Base-by-base conservation (phyloP, 1,140 invertebrate species). In the Cephus cinctus region DNA sequence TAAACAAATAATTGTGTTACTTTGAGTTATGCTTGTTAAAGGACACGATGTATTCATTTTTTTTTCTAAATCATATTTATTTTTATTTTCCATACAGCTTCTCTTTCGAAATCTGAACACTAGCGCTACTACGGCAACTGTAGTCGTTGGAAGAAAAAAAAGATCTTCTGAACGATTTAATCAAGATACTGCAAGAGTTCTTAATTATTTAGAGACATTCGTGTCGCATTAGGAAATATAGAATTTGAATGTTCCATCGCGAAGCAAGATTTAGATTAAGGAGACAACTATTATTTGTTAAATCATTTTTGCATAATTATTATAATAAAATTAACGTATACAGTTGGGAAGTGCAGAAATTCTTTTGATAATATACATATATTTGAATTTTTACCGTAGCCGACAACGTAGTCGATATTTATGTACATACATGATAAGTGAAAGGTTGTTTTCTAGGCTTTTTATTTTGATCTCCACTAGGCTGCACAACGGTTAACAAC, bases 131-230 rank as follows among this genome's bases (percentile, higher is more conserved):
- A 14, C 48, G 30, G 14, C 44, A 32, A 61, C 69, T 1, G 40
- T 73, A 27, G 47, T 71, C 15, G 38, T 73, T 32, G 71, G 71
- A 1, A 67, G 59, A 54, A 70, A 54, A 39, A 72, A 63, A 54
- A 52, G 63, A 52, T 73, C 67, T 2, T 18, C 45, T 1, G 44
- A 52, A 1, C 36, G 59, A 39, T 27, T 61, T 1, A 48, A 47
- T 2, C 65, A 75, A 8, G 61, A 73, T 1, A 54, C 51, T 2
- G 42, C 30, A 22, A 59, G 57, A 42, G 65, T 75, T 41, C 54
- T 72, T 12, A 51, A 27, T 11, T 43, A 50, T 27, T 21, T 67
- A 11, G 47, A 67, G 2, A 59, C 36, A 35, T 60, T 63, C 6
- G 32, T 36, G 15, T 40, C 47, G 19, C 9, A 36, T 11, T 36